Base-by-base conservation (phyloP, 2,888 invertebrate genomes). In the Zhuqinia jingwanae region DNA sequence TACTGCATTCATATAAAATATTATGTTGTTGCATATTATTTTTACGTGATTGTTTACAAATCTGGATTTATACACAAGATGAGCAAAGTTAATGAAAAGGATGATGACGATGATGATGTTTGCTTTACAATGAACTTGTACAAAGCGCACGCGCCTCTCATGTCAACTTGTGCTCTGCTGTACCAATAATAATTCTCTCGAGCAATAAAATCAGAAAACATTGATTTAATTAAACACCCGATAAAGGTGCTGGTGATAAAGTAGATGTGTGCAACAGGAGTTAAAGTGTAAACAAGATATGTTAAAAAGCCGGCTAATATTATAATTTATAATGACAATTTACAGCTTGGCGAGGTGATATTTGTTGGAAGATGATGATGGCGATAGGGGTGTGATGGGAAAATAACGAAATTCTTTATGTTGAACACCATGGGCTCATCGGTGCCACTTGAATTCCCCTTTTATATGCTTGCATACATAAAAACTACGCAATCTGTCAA, bases 401-500 rank as follows among this genome's bases (percentile, higher is more conserved):
- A 77, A 60, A 77, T 77, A 77, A 77, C 60, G 77, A 77, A 77
- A 77, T 77, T 42, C 42, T 45, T 22, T 8, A 6, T 53, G n/a
- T 58, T 58, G 25, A 58, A 58, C 58, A 58, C 15, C 25, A 22
- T 15, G 25, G n/a, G 53, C 17, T 58, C 25, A 25, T 58, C 2
- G 25, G 3, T 36, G 15, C 50, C 50, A 15, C 50, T 2, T 15
- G 15, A 50, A 50, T 36, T 8, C 36, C 3, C 8, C 8, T 36
- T 36, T 36, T 36, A 36, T 36, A 36, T 6, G 36, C 8, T 36
- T 36, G 8, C 36, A 36, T 36, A 8, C 50, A 50, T 50, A 50
- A 15, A n/a, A n/a, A 10, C 2, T 50, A n/a, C n/a, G 5, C 50
- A 50, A 15, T n/a, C n/a, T n/a, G n/a, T n/a, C n/a, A n/a, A n/a